Evolutionary conservation across 2,888 invertebrate species (phyloP), one percentile per base, ranked within the genome.

Genomic region (Protophormia terraenovae): DNA sequence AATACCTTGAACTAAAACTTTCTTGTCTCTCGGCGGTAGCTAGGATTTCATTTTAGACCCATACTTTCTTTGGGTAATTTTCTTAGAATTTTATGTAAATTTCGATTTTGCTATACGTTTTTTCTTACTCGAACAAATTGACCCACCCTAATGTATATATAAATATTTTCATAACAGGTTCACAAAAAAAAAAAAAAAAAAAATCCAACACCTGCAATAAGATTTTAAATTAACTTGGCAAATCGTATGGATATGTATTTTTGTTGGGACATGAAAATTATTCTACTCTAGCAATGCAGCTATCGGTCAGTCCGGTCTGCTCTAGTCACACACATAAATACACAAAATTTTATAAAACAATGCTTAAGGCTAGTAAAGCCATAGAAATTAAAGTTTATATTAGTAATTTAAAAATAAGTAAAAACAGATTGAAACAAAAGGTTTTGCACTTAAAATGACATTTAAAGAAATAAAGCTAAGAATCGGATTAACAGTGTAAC

Each of bases 381-480:
- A 47, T 58, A 64, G 32, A 82, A 75, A 76, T 75, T 78, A 55
- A 82, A 69, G 78, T 82, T 83, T 76, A 73, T 81, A 72, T 67
- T 78, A 69, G 79, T 72, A 83, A 86, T 82, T 86, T 67, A 5
- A 4, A 47, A 58, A 41, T 14, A 19, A 38, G 5, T 3, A 45
- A 16, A 16, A 45, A 6, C 6, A 45, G 45, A 45, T 2, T 14
- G 38, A n/a, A 55, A 79, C 53, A 69, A 60, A 58, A 32, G 50
- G 50, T 80, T 76, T 47, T 76, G 27, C 19, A 77, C 24, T 72
- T 27, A 24, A 32, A 35, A 24, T 35, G 19, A 3, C 24, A 62
- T 24, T 72, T 32, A 41, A 32, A 67, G 50, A 62, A 35, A 72
- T 67, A 66, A 58, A 27, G 41, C 12, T 41, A 12, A 38, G 41